A percentile compares a stretch with the other conserved stretches of the same genome.
These are phyloP conservation scores for Percina caprodes DNA, from an alignment of 2,113 vertebrate species.

Conservation along the genomic window DNA sequence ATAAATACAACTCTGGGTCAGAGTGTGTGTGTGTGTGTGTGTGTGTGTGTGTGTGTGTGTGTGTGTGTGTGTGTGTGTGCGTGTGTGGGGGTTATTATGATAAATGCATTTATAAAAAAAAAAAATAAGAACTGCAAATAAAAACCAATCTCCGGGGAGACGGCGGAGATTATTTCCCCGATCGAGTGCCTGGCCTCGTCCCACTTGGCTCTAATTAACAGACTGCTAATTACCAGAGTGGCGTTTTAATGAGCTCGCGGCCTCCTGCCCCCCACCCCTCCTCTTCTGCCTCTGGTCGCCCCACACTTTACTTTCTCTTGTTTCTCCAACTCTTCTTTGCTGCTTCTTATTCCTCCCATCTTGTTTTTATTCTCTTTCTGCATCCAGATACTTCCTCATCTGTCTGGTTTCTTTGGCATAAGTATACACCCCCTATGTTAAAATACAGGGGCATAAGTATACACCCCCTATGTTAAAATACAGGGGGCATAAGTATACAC, in stretches of 20 bases:
- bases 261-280: no score
- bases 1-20: no score
- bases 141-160: slow-evolving; percentile 48
- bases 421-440: no score
- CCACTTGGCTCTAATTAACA: slow-evolving; percentile 74
- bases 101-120: slow-evolving; percentile 29
- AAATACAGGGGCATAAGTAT: no score
- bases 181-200: slow-evolving; percentile 55
- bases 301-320: slow-evolving; percentile 27
- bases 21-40: no score
- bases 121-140: not conserved
- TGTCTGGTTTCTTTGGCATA: no score
- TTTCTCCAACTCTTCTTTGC: slow-evolving; percentile 7
- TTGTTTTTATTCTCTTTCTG: not conserved
- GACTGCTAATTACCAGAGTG: slow-evolving; percentile 72
- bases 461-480: no score
- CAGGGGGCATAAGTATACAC: no score
- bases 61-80: no score
- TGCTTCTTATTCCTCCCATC: not conserved
- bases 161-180: slow-evolving; percentile 62
- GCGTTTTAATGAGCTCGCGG: slow-evolving; percentile 77
- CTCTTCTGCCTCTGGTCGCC: slow-evolving; percentile 48
- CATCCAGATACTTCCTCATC: no score
- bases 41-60: no score
- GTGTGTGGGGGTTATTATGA: not conserved